Conservation (phyloP, 2,888 invertebrate genomes). For the Digitonthophagus gazella region DNA sequence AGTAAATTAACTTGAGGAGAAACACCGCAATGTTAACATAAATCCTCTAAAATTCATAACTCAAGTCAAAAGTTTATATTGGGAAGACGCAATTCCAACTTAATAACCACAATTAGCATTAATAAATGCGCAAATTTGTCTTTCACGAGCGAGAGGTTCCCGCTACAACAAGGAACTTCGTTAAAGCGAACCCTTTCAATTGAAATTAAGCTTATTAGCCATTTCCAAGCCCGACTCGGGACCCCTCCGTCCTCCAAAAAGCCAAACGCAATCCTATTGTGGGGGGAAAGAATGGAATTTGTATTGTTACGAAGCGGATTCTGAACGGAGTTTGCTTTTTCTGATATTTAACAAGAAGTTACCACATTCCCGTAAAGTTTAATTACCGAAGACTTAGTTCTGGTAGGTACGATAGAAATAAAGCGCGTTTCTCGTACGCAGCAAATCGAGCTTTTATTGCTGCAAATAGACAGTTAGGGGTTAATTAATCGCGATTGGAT, state of each 20-base stretch:
- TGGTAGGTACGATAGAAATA: too few species aligned
- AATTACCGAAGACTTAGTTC: not conserved
- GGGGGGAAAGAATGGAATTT: not conserved
- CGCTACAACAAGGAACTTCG: not conserved
- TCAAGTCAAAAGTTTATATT: not conserved
- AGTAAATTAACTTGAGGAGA: too few species aligned
- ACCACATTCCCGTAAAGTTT: not conserved
- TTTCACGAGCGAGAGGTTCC: not conserved
- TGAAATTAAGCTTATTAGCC: slow-evolving; percentile 14
- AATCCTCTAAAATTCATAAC: not conserved
- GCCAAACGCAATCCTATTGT: slow-evolving; percentile 8
- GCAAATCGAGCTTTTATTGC: not conserved
- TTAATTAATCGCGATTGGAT: not conserved
- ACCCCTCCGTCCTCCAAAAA: not conserved
- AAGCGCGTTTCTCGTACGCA: not conserved
- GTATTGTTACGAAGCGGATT: not conserved
- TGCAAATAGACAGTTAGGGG: not conserved
- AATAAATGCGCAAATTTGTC: not conserved
- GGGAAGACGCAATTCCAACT: too few species aligned
- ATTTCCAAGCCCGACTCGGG: slow-evolving; percentile 1
- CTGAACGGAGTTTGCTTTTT: not conserved
- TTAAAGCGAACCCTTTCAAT: slow-evolving; percentile 11
- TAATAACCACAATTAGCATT: not conserved
- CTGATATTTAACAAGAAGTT: not conserved
- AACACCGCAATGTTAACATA: too few species aligned